These are phyloP conservation scores for Nannoperca obscura DNA, from an alignment of 2,797 vertebrate genomes.

Conservation along the genomic window DNA sequence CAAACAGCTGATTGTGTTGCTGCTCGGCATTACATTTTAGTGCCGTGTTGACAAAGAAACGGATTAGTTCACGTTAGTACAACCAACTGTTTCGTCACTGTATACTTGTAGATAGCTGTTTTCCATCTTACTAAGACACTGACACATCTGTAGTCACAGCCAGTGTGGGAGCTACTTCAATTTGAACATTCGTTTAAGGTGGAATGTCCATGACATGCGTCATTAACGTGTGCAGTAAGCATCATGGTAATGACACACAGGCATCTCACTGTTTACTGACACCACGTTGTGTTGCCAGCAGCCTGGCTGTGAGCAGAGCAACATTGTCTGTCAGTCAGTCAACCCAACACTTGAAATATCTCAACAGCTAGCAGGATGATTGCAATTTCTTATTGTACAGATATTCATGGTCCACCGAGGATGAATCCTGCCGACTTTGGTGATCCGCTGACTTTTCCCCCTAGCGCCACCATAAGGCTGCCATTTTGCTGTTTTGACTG, in stretches of 20 bases:
- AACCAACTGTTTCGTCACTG: conserved; percentile 2
- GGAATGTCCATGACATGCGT: not conserved
- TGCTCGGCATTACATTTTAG: not conserved
- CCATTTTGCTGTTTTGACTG: not conserved
- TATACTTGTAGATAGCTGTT: not conserved
- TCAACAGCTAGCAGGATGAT: not conserved
- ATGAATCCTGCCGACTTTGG: not conserved
- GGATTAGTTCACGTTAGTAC: not conserved
- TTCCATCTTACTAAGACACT: not conserved
- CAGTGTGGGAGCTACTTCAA: not conserved
- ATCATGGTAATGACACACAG: not conserved
- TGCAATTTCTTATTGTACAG: not conserved
- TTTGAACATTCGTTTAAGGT: not conserved
- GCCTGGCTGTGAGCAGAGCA: not conserved
- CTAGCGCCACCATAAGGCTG: not conserved
- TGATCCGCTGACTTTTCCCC: too few relatives aligned
- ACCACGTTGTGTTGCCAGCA: too few relatives aligned
- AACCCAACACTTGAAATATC: too few relatives aligned
- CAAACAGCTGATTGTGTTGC: conserved; percentile 13
- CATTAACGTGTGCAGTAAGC: not conserved
- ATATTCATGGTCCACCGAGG: not conserved
- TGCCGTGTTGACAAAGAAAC: not conserved
- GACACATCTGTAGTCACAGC: not conserved
- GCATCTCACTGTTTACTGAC: too few relatives aligned
- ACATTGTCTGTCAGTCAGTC: too few relatives aligned